Base-by-base conservation (phyloP, 2,888 invertebrate species). In the Epinotia demarniana region DNA sequence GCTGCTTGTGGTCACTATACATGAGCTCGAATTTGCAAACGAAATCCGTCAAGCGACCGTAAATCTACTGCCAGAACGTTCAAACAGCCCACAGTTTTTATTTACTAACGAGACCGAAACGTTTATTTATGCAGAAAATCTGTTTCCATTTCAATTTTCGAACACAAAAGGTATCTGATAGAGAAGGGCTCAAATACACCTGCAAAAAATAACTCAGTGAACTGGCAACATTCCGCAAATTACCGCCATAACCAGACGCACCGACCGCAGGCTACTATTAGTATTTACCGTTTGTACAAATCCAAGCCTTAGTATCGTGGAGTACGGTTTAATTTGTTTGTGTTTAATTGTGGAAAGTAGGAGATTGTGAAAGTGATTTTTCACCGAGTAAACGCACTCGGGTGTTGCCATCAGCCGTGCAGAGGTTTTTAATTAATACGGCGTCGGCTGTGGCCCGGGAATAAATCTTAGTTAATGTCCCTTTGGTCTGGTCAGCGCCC, bases 401-500 rank as follows among this genome's bases (percentile, higher is more conserved):
- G 39, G 79, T 72, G 79, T 73, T 82, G 80, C 84, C 83, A 82
- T 82, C 80, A 81, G 79, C 76, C 87, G 86, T 87, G 89, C 86
- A 86, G 82, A 87, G 91, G 87, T 92, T 93, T 93, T 93, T 92
- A 93, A 94, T 93, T 92, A 93, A 91, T 91, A 90, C 90, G 78
- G 74, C 85, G 86, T 86, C 84, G 84, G 85, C 84, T 76, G 76
- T 77, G 77, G 84, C 82, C 83, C 79, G 84, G 87, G 87, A 84
- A 93, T 94, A 94, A 94, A 93, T 93, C 93, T 93, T 93, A 81
- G 90, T 93, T 93, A 92, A 93, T 93, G 93, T 89, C 92, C 92
- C 87, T 89, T 85, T 89, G 86, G 90, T 90, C 91, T 91, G 92
- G 89, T 87, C 89, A 87, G 83, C 82, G 84, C 83, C 87, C 85